phyloP scores from a whole-genome alignment of 2,888 invertebrate genomes.

The Nephrotoma guestfalica region DNA sequence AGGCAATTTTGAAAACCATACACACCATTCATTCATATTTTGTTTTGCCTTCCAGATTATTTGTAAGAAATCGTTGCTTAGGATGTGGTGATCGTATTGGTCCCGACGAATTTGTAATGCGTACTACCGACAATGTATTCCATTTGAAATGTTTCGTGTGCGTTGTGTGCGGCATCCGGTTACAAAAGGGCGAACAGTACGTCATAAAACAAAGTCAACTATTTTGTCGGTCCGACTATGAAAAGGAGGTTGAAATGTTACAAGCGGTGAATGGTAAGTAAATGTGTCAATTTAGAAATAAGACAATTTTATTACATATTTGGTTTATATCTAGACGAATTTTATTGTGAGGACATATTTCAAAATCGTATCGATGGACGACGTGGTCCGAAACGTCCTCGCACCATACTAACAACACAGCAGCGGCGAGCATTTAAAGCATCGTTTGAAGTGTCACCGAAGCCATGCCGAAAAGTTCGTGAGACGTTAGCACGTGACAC shows the following conservation, averaged over 20 bases:
- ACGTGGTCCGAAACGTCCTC: constrained; percentile 63
- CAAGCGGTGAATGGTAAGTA: constrained; percentile 39
- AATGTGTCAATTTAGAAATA: not conserved
- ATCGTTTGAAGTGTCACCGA: constrained; percentile 72
- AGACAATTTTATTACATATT: not conserved
- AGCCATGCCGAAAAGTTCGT: constrained; percentile 68
- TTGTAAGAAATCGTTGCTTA: constrained; percentile 54
- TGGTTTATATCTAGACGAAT: constrained; percentile 31
- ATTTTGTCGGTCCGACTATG: constrained; percentile 66
- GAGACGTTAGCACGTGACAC: constrained; percentile 74
- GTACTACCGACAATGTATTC: constrained; percentile 57
- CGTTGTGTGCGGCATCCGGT: constrained; percentile 55
- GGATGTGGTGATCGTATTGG: constrained; percentile 56
- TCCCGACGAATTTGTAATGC: constrained; percentile 66
- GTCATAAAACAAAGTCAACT: constrained; percentile 63
- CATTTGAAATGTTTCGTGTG: constrained; percentile 69
- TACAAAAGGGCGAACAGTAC: constrained; percentile 71
- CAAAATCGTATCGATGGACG: constrained; percentile 47
- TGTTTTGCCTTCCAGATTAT: constrained; percentile 38
- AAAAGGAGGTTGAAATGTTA: constrained; percentile 61
- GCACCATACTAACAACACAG: constrained; percentile 70
- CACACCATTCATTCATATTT: not conserved
- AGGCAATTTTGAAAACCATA: too few species aligned
- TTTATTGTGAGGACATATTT: constrained; percentile 43
- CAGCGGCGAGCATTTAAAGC: constrained; percentile 72